These are phyloP conservation scores for Irena cyanogastra DNA, from an alignment of 2,113 vertebrate species.

Conservation along the genomic window DNA sequence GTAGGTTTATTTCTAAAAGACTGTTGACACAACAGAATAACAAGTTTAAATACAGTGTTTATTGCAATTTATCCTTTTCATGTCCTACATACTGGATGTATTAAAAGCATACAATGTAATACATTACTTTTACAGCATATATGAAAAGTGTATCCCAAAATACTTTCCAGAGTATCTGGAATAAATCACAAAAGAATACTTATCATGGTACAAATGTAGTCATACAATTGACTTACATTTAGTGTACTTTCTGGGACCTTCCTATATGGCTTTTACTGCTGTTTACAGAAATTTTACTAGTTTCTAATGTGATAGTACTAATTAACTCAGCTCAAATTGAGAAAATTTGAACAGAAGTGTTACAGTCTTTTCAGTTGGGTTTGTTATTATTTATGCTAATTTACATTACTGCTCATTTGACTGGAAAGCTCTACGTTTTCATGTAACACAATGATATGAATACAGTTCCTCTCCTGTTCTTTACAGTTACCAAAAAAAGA, in stretches of 20 bases:
- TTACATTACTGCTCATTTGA: neutral
- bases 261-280: neutral
- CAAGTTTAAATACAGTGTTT: constrained; percentile 17
- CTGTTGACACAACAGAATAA: neutral
- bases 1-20: neutral
- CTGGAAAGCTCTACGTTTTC: neutral
- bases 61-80: constrained; percentile 17
- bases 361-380: neutral
- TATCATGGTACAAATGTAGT: constrained; percentile 12
- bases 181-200: constrained; percentile 25
- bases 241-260: neutral
- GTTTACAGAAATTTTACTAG: neutral
- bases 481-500: neutral
- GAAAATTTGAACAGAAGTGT: neutral
- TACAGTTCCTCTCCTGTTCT: neutral
- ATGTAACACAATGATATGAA: neutral
- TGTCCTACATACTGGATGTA: neutral
- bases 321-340: neutral
- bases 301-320: neutral
- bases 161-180: constrained; percentile 23
- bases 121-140: constrained; percentile 7
- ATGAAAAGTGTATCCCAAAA: constrained; percentile 53
- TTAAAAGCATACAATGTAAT: constrained; percentile 27
- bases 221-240: constrained; percentile 43
- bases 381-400: neutral